Conservation (phyloP, 2,113 vertebrate species). For the Salvator merianae region DNA sequence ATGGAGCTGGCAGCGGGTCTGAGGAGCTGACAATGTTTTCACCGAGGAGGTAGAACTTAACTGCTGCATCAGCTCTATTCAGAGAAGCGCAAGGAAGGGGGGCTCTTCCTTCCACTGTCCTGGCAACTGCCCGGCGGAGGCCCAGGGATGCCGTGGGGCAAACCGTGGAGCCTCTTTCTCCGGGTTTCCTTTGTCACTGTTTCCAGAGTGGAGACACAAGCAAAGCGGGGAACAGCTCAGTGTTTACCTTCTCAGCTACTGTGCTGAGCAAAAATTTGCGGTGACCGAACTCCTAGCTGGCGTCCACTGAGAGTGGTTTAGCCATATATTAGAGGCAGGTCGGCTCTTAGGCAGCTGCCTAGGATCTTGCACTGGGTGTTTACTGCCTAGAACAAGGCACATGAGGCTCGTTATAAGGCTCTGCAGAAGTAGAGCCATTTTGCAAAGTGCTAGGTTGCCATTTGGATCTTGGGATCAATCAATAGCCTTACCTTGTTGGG, state of each 20-base stretch:
- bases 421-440: too few relatives aligned
- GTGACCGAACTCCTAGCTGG: too few relatives aligned
- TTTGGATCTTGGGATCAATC: too few relatives aligned
- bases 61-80: background rate
- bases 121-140: conserved; percentile 4
- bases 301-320: background rate
- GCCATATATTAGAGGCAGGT: too few relatives aligned
- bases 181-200: background rate
- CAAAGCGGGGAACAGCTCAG: background rate
- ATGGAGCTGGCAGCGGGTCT: background rate
- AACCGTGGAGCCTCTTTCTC: accelerated
- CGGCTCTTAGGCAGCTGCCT: too few relatives aligned
- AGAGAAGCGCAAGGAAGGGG: background rate
- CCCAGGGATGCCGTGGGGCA: background rate
- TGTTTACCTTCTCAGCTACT: background rate
- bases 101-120: background rate
- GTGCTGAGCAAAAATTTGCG: too few relatives aligned
- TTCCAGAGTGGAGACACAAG: background rate
- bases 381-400: too few relatives aligned
- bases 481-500: too few relatives aligned
- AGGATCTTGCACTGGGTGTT: too few relatives aligned
- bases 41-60: accelerated
- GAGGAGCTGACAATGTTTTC: accelerated
- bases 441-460: too few relatives aligned
- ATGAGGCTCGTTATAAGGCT: too few relatives aligned